phyloP scores from a whole-genome alignment of 1,140 invertebrate species.

The Battus philenor region DNA sequence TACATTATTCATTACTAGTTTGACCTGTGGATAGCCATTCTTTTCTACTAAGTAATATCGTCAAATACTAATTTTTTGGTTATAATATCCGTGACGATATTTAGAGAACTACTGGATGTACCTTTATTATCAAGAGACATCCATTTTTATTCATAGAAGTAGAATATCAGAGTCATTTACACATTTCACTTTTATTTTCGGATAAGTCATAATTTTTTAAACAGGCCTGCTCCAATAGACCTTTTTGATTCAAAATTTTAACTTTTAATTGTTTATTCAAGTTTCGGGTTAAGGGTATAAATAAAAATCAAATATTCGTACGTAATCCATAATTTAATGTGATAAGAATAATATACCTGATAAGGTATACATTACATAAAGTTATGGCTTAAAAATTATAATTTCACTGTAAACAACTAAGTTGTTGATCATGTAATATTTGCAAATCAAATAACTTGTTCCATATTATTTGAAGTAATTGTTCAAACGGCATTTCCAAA shows the following conservation, averaged over 20 bases:
- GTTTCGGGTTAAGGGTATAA: too few relatives aligned
- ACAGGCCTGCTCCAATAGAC: not conserved
- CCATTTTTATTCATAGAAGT: too few relatives aligned
- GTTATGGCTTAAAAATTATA: conserved; percentile 50
- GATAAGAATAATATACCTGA: conserved; percentile 62
- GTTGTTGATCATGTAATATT: conserved; percentile 43
- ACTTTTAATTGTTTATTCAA: too few relatives aligned
- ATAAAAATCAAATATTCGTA: conserved; percentile 44
- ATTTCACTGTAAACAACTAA: conserved; percentile 61
- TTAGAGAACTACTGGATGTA: too few relatives aligned
- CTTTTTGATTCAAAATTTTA: too few relatives aligned
- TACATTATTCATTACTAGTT: too few relatives aligned
- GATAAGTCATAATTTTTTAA: not conserved
- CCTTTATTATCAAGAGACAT: too few relatives aligned
- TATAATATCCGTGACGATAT: too few relatives aligned
- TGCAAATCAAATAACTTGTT: conserved; percentile 32
- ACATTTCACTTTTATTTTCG: not conserved
- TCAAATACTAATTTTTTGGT: too few relatives aligned
- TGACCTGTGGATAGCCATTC: too few relatives aligned
- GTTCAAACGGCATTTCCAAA: conserved; percentile 36
- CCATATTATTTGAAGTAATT: conserved; percentile 25
- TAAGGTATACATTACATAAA: conserved; percentile 53
- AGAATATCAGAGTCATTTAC: too few relatives aligned
- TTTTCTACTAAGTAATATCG: too few relatives aligned
- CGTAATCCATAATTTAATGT: conserved; percentile 70